phyloP scores from a whole-genome alignment of 2,888 invertebrate species.

The Heliconius ethilla region DNA sequence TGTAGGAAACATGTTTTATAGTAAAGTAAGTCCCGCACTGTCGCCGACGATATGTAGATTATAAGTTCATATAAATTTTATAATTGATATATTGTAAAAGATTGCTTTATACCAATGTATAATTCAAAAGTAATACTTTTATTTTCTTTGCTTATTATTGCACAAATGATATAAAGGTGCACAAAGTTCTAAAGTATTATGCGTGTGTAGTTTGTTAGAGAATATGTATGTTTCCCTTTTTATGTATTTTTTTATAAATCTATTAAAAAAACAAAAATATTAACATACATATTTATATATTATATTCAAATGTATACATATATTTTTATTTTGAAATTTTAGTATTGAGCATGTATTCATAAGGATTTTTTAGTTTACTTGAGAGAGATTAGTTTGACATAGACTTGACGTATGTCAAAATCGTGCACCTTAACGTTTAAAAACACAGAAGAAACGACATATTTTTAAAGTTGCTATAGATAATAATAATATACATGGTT shows the following conservation, averaged over 20 bases:
- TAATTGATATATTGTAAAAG: background rate
- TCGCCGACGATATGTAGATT: background rate
- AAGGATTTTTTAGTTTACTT: background rate
- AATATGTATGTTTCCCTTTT: background rate
- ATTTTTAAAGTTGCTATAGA: background rate
- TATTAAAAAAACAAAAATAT: background rate
- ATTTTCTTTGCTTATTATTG: background rate
- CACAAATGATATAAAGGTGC: background rate
- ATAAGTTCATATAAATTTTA: background rate
- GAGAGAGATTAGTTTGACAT: background rate
- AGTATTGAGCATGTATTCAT: background rate
- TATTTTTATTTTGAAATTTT: background rate
- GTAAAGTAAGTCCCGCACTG: no score
- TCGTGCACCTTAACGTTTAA: background rate
- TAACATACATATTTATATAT: background rate
- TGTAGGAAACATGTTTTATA: no score
- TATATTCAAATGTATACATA: background rate
- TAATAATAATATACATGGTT: conserved; percentile 15
- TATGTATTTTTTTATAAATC: background rate
- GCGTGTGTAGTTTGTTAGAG: background rate
- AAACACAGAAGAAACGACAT: background rate
- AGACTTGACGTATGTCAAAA: conserved; percentile 3
- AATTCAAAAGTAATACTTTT: background rate
- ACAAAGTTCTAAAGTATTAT: background rate
- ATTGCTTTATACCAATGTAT: background rate